phyloP scores from a whole-genome alignment of 2,888 invertebrate genomes.

The Cheilosia soror region DNA sequence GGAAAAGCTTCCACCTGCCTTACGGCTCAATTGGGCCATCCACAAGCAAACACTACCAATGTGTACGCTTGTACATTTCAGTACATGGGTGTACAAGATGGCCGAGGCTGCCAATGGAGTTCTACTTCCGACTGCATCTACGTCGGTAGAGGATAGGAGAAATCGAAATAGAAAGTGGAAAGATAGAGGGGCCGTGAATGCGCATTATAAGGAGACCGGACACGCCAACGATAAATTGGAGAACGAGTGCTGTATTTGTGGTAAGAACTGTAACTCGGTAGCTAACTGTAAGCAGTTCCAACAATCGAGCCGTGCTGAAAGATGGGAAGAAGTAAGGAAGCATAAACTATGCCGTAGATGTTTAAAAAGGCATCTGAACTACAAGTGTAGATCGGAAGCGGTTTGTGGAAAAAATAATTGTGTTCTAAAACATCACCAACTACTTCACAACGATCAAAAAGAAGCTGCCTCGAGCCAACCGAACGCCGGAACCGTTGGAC shows the following conservation, averaged over 20 bases:
- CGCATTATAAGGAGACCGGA: background rate
- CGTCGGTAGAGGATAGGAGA: constrained; percentile 1
- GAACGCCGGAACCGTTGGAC: background rate
- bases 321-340: constrained; percentile 30
- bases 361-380: constrained; percentile 4
- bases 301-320: background rate
- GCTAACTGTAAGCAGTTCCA: constrained; percentile 16
- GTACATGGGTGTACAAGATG: constrained; percentile 33
- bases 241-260: constrained; percentile 28
- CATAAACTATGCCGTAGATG: constrained; percentile 19
- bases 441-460: constrained; percentile 22
- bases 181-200: background rate
- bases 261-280: constrained; percentile 4
- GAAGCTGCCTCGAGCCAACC: background rate
- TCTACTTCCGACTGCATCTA: background rate
- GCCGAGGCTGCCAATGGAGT: constrained; percentile 10
- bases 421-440: constrained; percentile 22
- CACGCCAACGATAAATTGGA: background rate
- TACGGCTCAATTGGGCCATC: constrained; percentile 44
- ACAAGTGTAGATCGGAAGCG: constrained; percentile 9
- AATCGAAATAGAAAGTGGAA: constrained; percentile 6
- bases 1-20: constrained; percentile 22
- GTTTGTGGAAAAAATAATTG: constrained; percentile 35
- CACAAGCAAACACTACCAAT: constrained; percentile 22
- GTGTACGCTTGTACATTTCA: constrained; percentile 13